A percentile compares a stretch with the other conserved stretches of the same genome.
Conservation (phyloP, 1,140 invertebrate genomes). For the Drosophila pachea region DNA sequence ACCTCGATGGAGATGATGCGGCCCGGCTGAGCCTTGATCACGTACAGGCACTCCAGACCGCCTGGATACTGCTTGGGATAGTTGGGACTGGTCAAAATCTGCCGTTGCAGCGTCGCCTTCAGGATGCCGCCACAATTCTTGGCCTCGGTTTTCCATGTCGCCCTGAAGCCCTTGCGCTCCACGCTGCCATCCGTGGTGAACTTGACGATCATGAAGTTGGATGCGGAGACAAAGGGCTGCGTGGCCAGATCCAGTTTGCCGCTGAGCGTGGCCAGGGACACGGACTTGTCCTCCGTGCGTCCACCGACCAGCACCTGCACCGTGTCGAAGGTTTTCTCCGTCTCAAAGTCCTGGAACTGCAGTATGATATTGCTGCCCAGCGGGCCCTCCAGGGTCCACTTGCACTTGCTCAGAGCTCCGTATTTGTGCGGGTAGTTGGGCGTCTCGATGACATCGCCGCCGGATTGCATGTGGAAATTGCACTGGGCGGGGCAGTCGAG, state of each 20-base stretch:
- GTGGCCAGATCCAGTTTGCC: slow-evolving; percentile 91
- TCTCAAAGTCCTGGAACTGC: slow-evolving; percentile 98
- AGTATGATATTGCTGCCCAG: slow-evolving; percentile 95
- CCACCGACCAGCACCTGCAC: slow-evolving; percentile 97
- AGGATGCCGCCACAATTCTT: slow-evolving; percentile 92
- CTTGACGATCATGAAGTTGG: slow-evolving; percentile 98
- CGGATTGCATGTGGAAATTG: slow-evolving; percentile 94
- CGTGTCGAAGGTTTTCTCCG: slow-evolving; percentile 96
- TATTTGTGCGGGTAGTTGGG: slow-evolving; percentile 97
- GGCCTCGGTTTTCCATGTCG: slow-evolving; percentile 95
- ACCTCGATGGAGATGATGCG: slow-evolving; percentile 93
- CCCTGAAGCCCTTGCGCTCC: slow-evolving; percentile 95
- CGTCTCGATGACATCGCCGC: slow-evolving; percentile 96
- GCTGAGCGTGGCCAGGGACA: slow-evolving; percentile 93
- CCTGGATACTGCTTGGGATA: slow-evolving; percentile 96
- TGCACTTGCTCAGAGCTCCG: slow-evolving; percentile 92
- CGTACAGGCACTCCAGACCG: slow-evolving; percentile 95
- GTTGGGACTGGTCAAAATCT: slow-evolving; percentile 91
- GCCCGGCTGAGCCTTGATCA: slow-evolving; percentile 92
- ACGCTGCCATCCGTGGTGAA: slow-evolving; percentile 96
- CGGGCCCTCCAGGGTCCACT: slow-evolving; percentile 98
- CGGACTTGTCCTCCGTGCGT: slow-evolving; percentile 94
- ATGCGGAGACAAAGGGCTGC: slow-evolving; percentile 93
- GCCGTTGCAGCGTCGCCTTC: slow-evolving; percentile 89
- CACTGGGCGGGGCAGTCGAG: slow-evolving; percentile 92